Evolutionary conservation across 2,797 vertebrate genomes (phyloP).

Genomic region (Enoplosus armatus): DNA sequence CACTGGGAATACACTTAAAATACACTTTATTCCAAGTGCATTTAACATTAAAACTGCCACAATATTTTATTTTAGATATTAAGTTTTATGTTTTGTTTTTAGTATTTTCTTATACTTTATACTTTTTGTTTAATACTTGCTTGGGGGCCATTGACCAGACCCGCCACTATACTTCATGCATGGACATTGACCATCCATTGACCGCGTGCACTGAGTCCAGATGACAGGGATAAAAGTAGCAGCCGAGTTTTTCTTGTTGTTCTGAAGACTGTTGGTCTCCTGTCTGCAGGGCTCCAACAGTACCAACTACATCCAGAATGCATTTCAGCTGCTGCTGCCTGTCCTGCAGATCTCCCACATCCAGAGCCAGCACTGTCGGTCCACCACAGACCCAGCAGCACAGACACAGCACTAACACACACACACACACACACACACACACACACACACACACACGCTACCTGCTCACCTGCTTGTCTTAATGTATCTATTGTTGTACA

Average conservation of each 20-base stretch:
- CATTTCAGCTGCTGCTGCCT: slow-evolving; percentile 95
- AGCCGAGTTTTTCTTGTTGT: no score
- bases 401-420: slow-evolving; percentile 65
- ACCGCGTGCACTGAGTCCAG: no score
- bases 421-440: slow-evolving; percentile 32
- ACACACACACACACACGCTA: slow-evolving; percentile 30
- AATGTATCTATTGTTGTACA: slow-evolving; percentile 76
- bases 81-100: neutral
- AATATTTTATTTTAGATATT: neutral
- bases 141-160: no score
- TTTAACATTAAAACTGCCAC: neutral
- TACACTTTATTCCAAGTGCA: neutral
- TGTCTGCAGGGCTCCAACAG: slow-evolving; percentile 92
- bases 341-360: slow-evolving; percentile 94
- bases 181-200: no score
- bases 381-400: slow-evolving; percentile 60
- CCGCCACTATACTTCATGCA: no score
- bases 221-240: no score
- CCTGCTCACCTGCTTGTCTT: slow-evolving; percentile 54
- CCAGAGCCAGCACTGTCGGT: slow-evolving; percentile 79
- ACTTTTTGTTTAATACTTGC: neutral
- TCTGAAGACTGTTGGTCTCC: no score
- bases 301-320: slow-evolving; percentile 93
- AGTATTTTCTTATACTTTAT: neutral
- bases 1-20: neutral